Evolutionary conservation across 1,140 invertebrate species (phyloP).

Genomic region (Oscheius sp.): DNA sequence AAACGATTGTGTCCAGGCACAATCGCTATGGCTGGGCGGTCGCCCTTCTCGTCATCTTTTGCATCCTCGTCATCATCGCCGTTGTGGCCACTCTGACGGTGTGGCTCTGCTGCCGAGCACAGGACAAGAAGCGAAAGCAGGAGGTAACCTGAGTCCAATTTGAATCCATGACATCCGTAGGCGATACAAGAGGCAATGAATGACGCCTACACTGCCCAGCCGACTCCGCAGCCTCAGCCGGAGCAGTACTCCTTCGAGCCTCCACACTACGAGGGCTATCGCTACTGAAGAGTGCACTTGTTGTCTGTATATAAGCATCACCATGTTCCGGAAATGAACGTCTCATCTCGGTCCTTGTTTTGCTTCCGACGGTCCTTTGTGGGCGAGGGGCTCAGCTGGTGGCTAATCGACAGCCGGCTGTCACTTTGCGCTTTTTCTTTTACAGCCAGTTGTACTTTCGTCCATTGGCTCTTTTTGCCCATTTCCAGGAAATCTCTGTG

Average conservation of each 20-base stretch:
- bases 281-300: neutral
- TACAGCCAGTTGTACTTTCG: too few species aligned
- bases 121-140: conserved; percentile 33
- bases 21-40: conserved; percentile 42
- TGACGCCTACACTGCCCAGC: neutral
- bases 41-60: conserved; percentile 43
- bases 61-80: conserved; percentile 36
- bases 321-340: too few species aligned
- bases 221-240: neutral
- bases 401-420: too few species aligned
- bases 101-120: conserved; percentile 40
- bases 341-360: too few species aligned
- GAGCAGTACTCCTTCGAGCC: conserved; percentile 9
- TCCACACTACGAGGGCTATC: neutral
- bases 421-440: too few species aligned
- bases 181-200: neutral
- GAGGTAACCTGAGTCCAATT: neutral
- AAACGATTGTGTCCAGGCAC: conserved; percentile 31
- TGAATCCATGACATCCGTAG: too few species aligned
- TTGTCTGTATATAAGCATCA: too few species aligned
- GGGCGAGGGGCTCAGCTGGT: too few species aligned
- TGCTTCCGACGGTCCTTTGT: too few species aligned
- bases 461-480: too few species aligned
- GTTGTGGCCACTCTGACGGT: conserved; percentile 35
- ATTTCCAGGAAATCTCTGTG: too few species aligned